phyloP scores from a whole-genome alignment of 2,888 invertebrate genomes.

The Polyommatus icarus region DNA sequence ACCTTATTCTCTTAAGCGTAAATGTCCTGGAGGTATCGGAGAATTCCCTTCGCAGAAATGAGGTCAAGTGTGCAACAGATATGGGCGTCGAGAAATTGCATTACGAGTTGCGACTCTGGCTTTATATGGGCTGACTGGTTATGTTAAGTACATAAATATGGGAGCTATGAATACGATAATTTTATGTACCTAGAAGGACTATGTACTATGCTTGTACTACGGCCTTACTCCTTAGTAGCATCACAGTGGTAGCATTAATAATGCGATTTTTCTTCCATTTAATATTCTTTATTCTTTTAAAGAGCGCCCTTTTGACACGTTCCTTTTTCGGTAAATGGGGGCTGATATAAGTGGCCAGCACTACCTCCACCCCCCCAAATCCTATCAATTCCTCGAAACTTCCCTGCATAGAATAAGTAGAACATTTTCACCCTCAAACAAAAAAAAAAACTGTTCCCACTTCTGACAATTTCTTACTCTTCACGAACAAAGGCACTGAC shows the following conservation, averaged over 20 bases:
- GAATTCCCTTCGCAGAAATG: conserved; percentile 44
- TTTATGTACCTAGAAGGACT: not conserved
- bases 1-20: too few species aligned
- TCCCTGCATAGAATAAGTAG: too few species aligned
- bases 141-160: conserved; percentile 21
- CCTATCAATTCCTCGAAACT: too few species aligned
- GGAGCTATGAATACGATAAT: not conserved
- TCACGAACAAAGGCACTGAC: not conserved
- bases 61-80: conserved; percentile 56
- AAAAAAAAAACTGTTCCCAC: not conserved
- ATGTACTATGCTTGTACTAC: not conserved
- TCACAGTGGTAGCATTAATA: too few species aligned
- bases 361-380: too few species aligned
- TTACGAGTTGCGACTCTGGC: conserved; percentile 51
- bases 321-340: too few species aligned
- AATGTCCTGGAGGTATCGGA: not conserved
- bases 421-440: too few species aligned
- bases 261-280: too few species aligned
- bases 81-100: conserved; percentile 61
- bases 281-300: too few species aligned
- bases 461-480: not conserved
- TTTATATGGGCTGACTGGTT: conserved; percentile 40
- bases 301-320: too few species aligned
- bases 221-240: too few species aligned
- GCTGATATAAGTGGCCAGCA: too few species aligned